Evolutionary conservation across 2,797 vertebrate species (phyloP), one percentile per base, ranked within the genome.

Genomic region (Dicrostonyx torquatus): DNA sequence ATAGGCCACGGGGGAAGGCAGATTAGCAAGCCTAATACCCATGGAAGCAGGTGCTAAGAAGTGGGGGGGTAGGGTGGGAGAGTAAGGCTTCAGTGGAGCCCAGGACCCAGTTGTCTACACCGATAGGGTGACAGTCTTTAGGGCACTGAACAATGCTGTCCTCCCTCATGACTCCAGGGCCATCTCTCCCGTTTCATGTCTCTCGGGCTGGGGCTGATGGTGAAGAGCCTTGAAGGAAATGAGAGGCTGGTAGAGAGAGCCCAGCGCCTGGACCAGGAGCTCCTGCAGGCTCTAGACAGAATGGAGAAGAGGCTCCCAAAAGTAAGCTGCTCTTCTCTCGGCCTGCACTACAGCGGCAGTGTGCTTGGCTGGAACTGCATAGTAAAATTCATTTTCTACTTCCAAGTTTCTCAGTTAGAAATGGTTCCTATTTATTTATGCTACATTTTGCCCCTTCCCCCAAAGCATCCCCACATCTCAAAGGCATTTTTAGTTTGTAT

Each of bases 181-280:
- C 99, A 99, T 91, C 98, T 99, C 80, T 99, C 99, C 3, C 99
- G 99, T 5, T 99, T 99, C 97, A 98, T 99, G 97, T 98, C 99
- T 53, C 99, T 99, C 3, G 99, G 99, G 13, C 98, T 99, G 18
- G 98, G 99, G 0, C 97, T 99, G 13, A 96, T 97, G 0, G 99
- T 99, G 70, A 99, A 99, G 0, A 99, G 99, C 0, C 98, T 99
- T 6, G 99, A 99, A 96, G 99, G 99, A 0, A 98, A 99, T 18
- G n/a, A 50, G 37, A 96, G 96, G 6, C 98, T 99, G 93, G 98
- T 99, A 34, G 70, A 97, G 3, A 98, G 96, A 98, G 99, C 99
- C 0, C 84, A 97, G 91, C 99, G 75, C 96, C 99, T 99, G 90
- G 99, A 99, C 93, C 97, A 14, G 91, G 98, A 99, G 97, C 95